A percentile compares a stretch with the other conserved stretches of the same genome.
Evolutionary conservation across 53 echinoderm and acorn worm species (phyloP).

Genomic region (Stichopus horrens): DNA sequence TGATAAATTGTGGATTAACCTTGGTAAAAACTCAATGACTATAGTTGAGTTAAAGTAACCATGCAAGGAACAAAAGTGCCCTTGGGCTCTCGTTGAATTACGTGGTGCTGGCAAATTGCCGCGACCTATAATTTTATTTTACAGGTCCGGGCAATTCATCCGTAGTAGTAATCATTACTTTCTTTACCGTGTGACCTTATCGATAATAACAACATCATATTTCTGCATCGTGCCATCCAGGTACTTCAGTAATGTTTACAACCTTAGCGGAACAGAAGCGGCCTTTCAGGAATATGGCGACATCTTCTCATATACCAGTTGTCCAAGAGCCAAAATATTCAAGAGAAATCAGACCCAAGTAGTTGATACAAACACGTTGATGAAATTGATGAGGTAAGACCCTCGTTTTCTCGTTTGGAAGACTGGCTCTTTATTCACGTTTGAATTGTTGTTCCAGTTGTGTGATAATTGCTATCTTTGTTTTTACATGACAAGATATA

Average conservation of each 20-base stretch:
- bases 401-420: background rate
- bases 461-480: background rate
- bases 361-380: constrained; percentile 72
- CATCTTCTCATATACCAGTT: constrained; percentile 78
- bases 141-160: too few species aligned
- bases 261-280: constrained; percentile 67
- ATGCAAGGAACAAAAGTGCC: too few species aligned
- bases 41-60: too few species aligned
- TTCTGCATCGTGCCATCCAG: constrained; percentile 36
- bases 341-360: constrained; percentile 76
- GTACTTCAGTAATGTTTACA: constrained; percentile 76
- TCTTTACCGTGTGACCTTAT: too few species aligned
- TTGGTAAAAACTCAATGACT: too few species aligned
- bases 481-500: background rate
- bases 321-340: constrained; percentile 86
- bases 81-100: too few species aligned
- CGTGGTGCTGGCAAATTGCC: too few species aligned
- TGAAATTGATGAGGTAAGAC: constrained; percentile 88
- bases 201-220: too few species aligned
- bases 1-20: too few species aligned
- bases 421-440: background rate
- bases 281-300: constrained; percentile 66
- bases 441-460: background rate
- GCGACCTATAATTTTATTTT: too few species aligned
- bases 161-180: too few species aligned